Conservation (phyloP, 2,888 invertebrate genomes). For the Dolichomitus sp. region DNA sequence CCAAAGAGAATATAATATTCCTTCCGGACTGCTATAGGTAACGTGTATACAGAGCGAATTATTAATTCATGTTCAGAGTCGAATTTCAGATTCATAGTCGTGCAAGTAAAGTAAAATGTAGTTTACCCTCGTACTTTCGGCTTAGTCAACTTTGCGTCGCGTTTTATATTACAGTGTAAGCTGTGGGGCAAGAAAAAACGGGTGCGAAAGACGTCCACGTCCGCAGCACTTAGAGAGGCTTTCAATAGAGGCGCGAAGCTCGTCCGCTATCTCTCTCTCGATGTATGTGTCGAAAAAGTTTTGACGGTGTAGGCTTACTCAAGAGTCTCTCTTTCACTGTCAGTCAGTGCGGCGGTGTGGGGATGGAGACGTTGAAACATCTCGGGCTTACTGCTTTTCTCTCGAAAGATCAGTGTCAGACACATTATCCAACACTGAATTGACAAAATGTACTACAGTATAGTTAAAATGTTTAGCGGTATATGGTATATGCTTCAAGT, state of each 20-base stretch:
- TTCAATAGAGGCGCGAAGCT: constrained; percentile 30
- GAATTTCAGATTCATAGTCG: constrained; percentile 45
- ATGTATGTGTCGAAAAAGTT: constrained; percentile 59
- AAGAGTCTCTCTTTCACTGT: neutral
- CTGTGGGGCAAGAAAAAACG: constrained; percentile 1
- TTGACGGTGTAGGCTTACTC: constrained; percentile 55
- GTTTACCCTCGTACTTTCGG: neutral
- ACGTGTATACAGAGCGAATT: constrained; percentile 12
- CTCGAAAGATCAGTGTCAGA: constrained; percentile 42
- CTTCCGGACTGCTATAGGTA: no score
- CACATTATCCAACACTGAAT: constrained; percentile 37
- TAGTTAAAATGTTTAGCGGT: neutral
- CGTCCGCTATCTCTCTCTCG: constrained; percentile 4
- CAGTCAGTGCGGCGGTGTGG: neutral
- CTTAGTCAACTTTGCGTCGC: constrained; percentile 19
- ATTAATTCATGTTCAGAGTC: constrained; percentile 19
- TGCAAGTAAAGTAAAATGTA: constrained; percentile 22
- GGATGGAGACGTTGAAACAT: neutral
- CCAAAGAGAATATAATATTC: neutral
- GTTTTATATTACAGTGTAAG: constrained; percentile 23
- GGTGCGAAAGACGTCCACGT: constrained; percentile 48
- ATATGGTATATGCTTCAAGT: neutral
- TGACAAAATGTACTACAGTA: constrained; percentile 1
- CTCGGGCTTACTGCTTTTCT: constrained; percentile 34
- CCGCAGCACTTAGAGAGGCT: constrained; percentile 53